Evolutionary conservation across 53 echinoderm and acorn worm species (phyloP), one percentile per base, ranked within the genome.

Genomic region (Echinarachnius parma): DNA sequence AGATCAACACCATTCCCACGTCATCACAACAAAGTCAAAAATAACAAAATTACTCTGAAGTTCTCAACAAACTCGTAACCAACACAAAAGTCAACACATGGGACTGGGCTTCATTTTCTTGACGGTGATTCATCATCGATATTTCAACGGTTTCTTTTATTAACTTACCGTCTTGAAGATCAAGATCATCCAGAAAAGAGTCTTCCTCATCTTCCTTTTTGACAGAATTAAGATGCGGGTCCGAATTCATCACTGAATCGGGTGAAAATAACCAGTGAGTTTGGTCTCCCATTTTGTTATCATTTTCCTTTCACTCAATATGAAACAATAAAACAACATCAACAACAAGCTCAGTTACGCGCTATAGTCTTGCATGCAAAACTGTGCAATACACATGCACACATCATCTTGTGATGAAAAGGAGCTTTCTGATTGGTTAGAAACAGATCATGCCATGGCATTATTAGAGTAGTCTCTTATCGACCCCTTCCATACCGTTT

Each of bases 181-280:
- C 66, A n/a, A 66, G 34, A 4, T 49, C 49, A 66, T 66, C 66
- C 9, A 66, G 66, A 29, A 66, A 66, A 18, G 64, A 21, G n/a
- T 44, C 45, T 11, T 66, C 66, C 8, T 66, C 66, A 28, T 66
- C 66, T 23, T 66, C 66, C 31, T 66, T 46, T 48, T 66, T 66
- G 13, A 66, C 31, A 20, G 66, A 65, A 29, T 48, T 47, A 9
- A 66, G 31, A 48, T 66, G 66, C 49, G 66, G 66, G 31, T 66
- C 66, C 21, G 66, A 66, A 47, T 66, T 49, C 66, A 66, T 66
- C 19, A 66, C 66, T 3, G 66, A 66, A 49, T 66, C 66, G 2
- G 66, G 66, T 31, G 66, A 66, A 66, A 66, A 66, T 48, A 66
- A 66, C 66, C 65, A 66, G 31, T 66, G 66, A 29, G 66, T 48